Percentiles rank a stretch among this genome's conserved stretches.
These are phyloP conservation scores for Anguilla obscura DNA, from an alignment of 2,797 vertebrate genomes.

Conservation along the genomic window DNA sequence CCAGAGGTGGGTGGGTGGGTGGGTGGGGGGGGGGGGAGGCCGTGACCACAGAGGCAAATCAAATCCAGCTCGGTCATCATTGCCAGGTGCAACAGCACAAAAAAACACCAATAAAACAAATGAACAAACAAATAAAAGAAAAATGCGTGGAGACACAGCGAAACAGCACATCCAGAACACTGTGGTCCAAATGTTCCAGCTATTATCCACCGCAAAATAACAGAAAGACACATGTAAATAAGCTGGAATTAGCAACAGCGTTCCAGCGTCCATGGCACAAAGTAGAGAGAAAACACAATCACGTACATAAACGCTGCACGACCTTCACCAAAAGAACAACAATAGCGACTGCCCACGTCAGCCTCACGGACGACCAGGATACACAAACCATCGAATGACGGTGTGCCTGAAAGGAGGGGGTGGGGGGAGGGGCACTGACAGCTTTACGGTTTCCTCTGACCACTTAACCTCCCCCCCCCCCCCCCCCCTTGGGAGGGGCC, in stretches of 20 bases:
- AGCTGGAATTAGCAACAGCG: neutral
- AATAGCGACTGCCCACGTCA: neutral
- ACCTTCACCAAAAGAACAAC: neutral
- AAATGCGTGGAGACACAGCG: neutral
- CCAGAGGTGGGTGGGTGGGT: neutral
- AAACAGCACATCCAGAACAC: neutral
- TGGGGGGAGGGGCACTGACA: slow-evolving; percentile 9
- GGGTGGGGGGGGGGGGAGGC: neutral
- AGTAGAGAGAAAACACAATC: neutral
- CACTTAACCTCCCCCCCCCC: slow-evolving; percentile 40
- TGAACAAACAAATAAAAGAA: neutral
- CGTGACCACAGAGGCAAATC: slow-evolving; percentile 18
- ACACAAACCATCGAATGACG: slow-evolving; percentile 20
- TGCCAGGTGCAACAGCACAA: slow-evolving; percentile 19
- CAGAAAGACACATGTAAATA: neutral
- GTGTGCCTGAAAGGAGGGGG: neutral
- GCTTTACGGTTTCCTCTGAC: slow-evolving; percentile 33
- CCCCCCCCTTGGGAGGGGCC: slow-evolving; percentile 28
- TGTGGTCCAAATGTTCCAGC: neutral
- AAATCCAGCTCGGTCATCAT: neutral
- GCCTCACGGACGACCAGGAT: neutral
- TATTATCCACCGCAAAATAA: neutral
- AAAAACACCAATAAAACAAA: neutral
- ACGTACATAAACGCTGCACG: neutral
- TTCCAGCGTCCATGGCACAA: neutral